phyloP scores from a whole-genome alignment of 2,113 vertebrate species.

The Sigmodon hispidus region DNA sequence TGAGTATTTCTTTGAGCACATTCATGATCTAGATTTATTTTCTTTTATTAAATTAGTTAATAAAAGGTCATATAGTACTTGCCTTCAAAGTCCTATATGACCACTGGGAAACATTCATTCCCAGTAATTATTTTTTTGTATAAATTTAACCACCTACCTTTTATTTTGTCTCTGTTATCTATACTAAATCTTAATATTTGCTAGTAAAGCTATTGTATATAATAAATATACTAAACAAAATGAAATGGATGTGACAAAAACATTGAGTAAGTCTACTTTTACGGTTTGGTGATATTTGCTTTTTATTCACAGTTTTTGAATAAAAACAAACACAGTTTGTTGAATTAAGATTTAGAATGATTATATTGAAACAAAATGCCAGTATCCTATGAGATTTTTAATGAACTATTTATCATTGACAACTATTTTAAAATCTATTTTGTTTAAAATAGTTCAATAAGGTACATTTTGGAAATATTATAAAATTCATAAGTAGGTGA shows the following conservation, averaged over 20 bases:
- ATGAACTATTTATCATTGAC: not conserved
- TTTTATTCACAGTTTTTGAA: not conserved
- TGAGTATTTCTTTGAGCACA: not conserved
- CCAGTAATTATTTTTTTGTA: not conserved
- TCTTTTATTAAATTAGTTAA: conserved; percentile 26
- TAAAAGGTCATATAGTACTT: not conserved
- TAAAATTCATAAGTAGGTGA: conserved; percentile 29
- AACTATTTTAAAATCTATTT: conserved; percentile 34
- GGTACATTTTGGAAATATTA: not conserved
- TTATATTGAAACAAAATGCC: not conserved
- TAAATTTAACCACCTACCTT: not conserved
- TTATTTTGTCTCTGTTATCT: not conserved
- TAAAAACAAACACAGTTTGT: not conserved
- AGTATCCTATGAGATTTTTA: not conserved
- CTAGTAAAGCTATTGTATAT: not conserved
- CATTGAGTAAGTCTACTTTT: not conserved
- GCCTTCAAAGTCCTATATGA: not conserved
- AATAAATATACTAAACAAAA: not conserved
- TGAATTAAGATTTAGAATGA: conserved; percentile 12
- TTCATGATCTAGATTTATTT: not conserved
- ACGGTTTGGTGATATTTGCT: conserved; percentile 19
- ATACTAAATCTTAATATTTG: conserved; percentile 32
- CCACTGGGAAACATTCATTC: not conserved
- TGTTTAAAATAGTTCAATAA: not conserved
- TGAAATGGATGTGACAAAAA: not conserved